Base-by-base conservation (phyloP, 2,888 invertebrate genomes). In the Eupsilia transversa region DNA sequence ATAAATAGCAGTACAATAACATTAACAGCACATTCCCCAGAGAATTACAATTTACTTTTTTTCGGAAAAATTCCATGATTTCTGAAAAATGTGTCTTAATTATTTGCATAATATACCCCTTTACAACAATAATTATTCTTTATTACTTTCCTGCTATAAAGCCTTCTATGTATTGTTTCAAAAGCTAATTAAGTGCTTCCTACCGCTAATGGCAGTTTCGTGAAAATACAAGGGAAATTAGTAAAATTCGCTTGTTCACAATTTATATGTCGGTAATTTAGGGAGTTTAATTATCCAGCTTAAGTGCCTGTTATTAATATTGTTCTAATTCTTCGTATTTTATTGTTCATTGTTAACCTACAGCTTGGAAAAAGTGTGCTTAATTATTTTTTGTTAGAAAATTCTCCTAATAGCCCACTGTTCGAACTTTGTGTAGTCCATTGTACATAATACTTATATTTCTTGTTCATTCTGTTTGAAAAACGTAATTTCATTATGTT, bases 101-200 rank as follows among this genome's bases (percentile, higher is more conserved):
- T 67, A 79, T 70, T 81, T 57, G 49, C 43, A 35, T 60, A 35
- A 35, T 60, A 35, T 35, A 66, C 10, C 41, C 20, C 59, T 49
- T 59, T 14, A 56, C 4, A 54, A 60, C 43, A 64, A 72, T 74
- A n/a, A n/a, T n/a, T n/a, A 66, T 72, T 54, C 43, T 81, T 74
- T 59, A 78, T 82, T 68, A 70, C 46, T 71, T 79, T 76, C 67
- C 63, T 65, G 43, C 35, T 61, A 43, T 74, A 70, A 71, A 74
- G 27, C 66, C 56, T 80, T 78, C 27, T 79, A 74, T 72, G 68
- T 80, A 77, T 87, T 86, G 79, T 86, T 87, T 9, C 2, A 75
- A 79, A 84, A 75, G 71, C 72, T 80, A 81, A 87, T 87, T 80
- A 82, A 80, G 68, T 79, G 54, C 63, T 79, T 77, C 69, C 82